These are phyloP conservation scores for Bactericera cockerelli DNA, from an alignment of 1,140 invertebrate genomes.

Conservation along the genomic window DNA sequence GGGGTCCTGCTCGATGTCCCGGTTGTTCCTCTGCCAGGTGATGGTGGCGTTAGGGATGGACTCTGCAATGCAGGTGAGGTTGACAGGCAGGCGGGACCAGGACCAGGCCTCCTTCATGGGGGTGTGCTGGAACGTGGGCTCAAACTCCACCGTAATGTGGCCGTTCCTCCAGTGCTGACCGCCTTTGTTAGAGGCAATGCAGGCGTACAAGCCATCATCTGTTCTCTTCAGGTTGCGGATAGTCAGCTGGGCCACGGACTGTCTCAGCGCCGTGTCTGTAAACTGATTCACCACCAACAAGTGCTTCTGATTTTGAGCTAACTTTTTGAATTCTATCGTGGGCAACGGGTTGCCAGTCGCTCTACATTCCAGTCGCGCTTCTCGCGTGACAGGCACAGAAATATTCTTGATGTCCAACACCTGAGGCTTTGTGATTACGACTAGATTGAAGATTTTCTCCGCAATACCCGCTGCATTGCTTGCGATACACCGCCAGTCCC, in stretches of 20 bases:
- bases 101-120: slow-evolving; percentile 59
- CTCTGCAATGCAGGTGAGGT: slow-evolving; percentile 74
- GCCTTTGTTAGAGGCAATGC: slow-evolving; percentile 64
- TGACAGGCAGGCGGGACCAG: slow-evolving; percentile 62
- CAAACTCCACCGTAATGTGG: slow-evolving; percentile 62
- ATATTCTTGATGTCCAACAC: slow-evolving; percentile 61
- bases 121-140: slow-evolving; percentile 47
- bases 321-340: slow-evolving; percentile 51
- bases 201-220: slow-evolving; percentile 81
- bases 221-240: slow-evolving; percentile 42
- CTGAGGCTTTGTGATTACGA: slow-evolving; percentile 54
- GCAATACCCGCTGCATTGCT: slow-evolving; percentile 60
- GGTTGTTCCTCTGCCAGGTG: slow-evolving; percentile 47
- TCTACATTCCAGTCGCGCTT: slow-evolving; percentile 52
- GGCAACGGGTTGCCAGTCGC: slow-evolving; percentile 62
- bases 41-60: slow-evolving; percentile 86
- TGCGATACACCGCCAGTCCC: slow-evolving; percentile 66
- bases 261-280: slow-evolving; percentile 9
- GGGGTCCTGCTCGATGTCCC: slow-evolving; percentile 29
- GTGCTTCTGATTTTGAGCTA: slow-evolving; percentile 15
- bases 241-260: slow-evolving; percentile 14
- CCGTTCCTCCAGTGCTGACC: slow-evolving; percentile 54
- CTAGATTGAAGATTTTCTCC: slow-evolving; percentile 42
- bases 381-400: slow-evolving; percentile 43
- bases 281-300: neutral